These are phyloP conservation scores for Philotrypesis tridentata DNA, from an alignment of 1,140 invertebrate species.

Conservation along the genomic window DNA sequence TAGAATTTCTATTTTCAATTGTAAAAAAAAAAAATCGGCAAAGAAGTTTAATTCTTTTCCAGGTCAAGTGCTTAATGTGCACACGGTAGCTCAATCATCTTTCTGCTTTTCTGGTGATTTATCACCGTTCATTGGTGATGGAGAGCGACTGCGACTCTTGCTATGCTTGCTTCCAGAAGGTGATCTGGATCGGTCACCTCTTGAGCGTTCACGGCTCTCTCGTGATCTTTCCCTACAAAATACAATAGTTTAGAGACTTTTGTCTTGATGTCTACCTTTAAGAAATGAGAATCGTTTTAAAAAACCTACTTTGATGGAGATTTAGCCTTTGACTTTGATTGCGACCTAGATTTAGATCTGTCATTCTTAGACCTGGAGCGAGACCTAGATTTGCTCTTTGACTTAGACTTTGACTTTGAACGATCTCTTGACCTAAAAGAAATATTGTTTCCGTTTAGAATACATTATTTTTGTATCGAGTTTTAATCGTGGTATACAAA, in stretches of 20 bases:
- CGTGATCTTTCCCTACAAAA: conserved; percentile 69
- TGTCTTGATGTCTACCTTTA: conserved; percentile 49
- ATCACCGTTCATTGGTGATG: conserved; percentile 75
- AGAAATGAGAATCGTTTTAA: not conserved
- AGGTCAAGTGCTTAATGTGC: conserved; percentile 33
- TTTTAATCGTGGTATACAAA: no score
- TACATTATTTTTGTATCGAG: not conserved
- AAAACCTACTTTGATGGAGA: conserved; percentile 73
- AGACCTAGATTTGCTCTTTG: conserved; percentile 77
- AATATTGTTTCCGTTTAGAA: not conserved
- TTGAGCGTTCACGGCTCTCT: conserved; percentile 68
- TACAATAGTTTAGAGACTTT: conserved; percentile 19
- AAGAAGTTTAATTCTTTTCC: conserved; percentile 27
- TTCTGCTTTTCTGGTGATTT: conserved; percentile 72
- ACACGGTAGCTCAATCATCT: conserved; percentile 51
- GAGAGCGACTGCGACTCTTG: conserved; percentile 75
- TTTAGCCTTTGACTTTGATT: conserved; percentile 76
- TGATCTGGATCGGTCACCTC: conserved; percentile 71
- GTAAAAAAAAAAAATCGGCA: conserved; percentile 46
- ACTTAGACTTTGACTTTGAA: conserved; percentile 76
- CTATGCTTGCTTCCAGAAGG: conserved; percentile 74
- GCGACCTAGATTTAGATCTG: conserved; percentile 77
- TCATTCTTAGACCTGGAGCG: conserved; percentile 75
- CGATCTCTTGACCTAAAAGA: conserved; percentile 76
- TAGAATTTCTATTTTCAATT: conserved; percentile 35